Percentiles rank a stretch among this genome's conserved stretches.
phyloP scores from a whole-genome alignment of 2,113 vertebrate genomes.

The Trematomus loennbergii region DNA sequence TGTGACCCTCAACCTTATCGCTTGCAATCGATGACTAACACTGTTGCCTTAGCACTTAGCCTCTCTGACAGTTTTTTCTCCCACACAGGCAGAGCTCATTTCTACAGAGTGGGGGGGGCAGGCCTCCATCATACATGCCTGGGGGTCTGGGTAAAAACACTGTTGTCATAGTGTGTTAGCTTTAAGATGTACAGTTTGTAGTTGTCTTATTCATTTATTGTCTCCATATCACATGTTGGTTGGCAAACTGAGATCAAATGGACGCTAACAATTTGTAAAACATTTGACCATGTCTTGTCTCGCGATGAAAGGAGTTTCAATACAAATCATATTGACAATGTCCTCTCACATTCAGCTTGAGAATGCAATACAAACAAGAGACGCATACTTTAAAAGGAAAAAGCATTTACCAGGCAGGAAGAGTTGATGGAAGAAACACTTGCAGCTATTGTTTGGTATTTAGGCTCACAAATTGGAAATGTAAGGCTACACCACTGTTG shows the following conservation, averaged over 20 bases:
- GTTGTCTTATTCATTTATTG: constrained; percentile 6
- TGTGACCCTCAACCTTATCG: constrained; percentile 48
- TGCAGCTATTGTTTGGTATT: neutral
- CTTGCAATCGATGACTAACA: constrained; percentile 48
- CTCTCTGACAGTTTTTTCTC: constrained; percentile 46
- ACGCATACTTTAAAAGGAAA: neutral
- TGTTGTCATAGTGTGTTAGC: constrained; percentile 30
- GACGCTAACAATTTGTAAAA: neutral
- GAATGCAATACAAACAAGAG: neutral
- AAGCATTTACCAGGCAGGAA: neutral
- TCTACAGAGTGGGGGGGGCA: constrained; percentile 13
- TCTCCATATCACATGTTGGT: neutral
- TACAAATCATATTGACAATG: neutral
- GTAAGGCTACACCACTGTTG: neutral
- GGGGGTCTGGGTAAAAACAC: constrained; percentile 28
- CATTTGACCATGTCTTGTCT: neutral
- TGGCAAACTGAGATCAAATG: neutral
- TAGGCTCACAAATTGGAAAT: neutral
- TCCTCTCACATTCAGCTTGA: constrained; percentile 1
- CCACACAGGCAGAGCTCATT: constrained; percentile 20
- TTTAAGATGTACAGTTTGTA: constrained; percentile 20
- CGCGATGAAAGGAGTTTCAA: neutral
- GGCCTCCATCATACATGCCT: constrained; percentile 17
- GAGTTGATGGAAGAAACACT: neutral
- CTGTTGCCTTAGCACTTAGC: constrained; percentile 47